These are phyloP conservation scores for Leptocoma aspasia DNA, from an alignment of 2,113 vertebrate species.

Conservation along the genomic window DNA sequence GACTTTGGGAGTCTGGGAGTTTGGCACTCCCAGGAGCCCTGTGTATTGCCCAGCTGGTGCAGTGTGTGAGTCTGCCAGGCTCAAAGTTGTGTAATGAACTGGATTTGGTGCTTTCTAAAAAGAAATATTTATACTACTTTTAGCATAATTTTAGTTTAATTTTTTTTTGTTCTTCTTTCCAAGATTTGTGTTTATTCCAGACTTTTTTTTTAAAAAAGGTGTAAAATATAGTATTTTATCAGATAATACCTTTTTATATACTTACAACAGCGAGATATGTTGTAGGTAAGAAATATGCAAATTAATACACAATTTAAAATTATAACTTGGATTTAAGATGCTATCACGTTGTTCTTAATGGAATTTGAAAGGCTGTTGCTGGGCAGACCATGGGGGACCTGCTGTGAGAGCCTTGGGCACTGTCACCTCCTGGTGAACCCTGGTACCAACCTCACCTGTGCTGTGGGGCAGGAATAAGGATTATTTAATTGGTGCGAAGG, in stretches of 20 bases:
- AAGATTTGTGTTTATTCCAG: neutral
- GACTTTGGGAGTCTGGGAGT: too few relatives aligned
- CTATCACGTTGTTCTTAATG: rapidly evolving
- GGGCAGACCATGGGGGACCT: neutral
- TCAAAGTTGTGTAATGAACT: neutral
- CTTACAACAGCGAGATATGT: neutral
- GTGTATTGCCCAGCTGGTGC: neutral
- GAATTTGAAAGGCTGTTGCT: neutral
- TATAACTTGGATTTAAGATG: neutral
- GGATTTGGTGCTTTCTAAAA: neutral
- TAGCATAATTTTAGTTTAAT: neutral
- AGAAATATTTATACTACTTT: neutral
- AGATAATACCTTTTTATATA: neutral
- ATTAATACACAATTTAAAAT: neutral
- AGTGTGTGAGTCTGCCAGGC: neutral
- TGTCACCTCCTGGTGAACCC: neutral
- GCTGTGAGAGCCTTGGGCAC: neutral
- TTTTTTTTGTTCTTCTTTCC: neutral
- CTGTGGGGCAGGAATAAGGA: neutral
- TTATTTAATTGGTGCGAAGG: neutral
- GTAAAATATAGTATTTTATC: neutral
- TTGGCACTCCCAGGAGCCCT: neutral
- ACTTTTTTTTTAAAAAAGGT: neutral
- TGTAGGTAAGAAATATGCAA: neutral
- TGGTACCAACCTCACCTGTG: neutral